These are phyloP conservation scores for Hestina assimilis DNA, from an alignment of 1,140 invertebrate species.

Conservation along the genomic window DNA sequence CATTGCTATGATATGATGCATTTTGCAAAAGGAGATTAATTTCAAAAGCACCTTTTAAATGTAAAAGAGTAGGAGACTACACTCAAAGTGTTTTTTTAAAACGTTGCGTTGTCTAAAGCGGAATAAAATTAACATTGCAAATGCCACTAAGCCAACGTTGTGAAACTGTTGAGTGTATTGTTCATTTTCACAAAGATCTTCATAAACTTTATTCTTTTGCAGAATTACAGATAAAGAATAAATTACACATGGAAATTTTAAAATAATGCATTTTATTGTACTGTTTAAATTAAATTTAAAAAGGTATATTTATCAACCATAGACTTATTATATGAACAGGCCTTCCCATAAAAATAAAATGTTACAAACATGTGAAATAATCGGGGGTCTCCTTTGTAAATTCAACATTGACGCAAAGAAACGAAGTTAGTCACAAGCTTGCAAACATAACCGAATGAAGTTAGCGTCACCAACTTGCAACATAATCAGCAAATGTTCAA, in stretches of 20 bases:
- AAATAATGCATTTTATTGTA: not conserved
- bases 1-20: too few species aligned
- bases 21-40: too few species aligned
- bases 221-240: conserved; percentile 22
- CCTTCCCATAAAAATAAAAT: too few species aligned
- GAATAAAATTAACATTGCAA: conserved; percentile 48
- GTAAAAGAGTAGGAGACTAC: conserved; percentile 11
- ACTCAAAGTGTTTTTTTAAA: conserved; percentile 32
- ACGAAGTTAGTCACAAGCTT: too few species aligned
- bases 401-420: too few species aligned
- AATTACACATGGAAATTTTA: conserved; percentile 27
- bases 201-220: conserved; percentile 26
- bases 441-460: too few species aligned
- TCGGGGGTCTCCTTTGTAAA: too few species aligned
- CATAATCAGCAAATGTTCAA: too few species aligned
- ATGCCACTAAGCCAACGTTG: conserved; percentile 33
- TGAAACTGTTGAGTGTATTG: conserved; percentile 38
- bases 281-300: not conserved
- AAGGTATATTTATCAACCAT: too few species aligned
- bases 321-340: too few species aligned
- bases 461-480: too few species aligned
- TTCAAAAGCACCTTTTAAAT: not conserved
- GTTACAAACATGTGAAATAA: too few species aligned
- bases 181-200: conserved; percentile 39
- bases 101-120: conserved; percentile 34